Percentiles rank a stretch among this genome's conserved stretches.
phyloP scores from a whole-genome alignment of 2,888 invertebrate species.

The Pheosia tremula region DNA sequence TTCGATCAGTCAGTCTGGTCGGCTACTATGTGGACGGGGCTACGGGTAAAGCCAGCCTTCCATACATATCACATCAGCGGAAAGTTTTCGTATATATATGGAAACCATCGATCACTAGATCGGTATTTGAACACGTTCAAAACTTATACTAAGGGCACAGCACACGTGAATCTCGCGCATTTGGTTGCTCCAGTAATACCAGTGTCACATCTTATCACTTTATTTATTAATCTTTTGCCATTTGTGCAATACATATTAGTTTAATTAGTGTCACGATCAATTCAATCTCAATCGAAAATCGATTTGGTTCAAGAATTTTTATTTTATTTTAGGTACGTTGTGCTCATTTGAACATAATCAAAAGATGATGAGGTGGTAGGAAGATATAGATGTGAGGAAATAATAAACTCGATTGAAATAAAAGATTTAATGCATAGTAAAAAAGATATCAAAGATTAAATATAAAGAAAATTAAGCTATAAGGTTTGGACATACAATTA shows the following conservation, averaged over 20 bases:
- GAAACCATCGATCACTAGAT: no score
- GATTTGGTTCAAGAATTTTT: neutral
- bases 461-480: neutral
- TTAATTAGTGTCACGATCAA: neutral
- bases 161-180: no score
- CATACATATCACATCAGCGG: no score
- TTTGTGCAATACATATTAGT: neutral
- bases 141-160: no score
- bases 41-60: no score
- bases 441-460: neutral
- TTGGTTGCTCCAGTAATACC: neutral
- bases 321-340: neutral
- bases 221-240: no score
- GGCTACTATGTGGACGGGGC: no score
- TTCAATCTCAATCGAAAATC: neutral
- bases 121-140: no score
- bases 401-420: neutral
- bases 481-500: no score
- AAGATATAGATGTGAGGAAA: neutral
- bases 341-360: neutral
- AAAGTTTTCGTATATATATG: no score
- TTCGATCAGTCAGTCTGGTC: no score
- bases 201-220: no score
- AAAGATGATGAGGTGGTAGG: neutral
- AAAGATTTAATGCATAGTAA: neutral